These are phyloP conservation scores for Sarcoramphus papa DNA, from an alignment of 2,797 vertebrate genomes.

Conservation along the genomic window DNA sequence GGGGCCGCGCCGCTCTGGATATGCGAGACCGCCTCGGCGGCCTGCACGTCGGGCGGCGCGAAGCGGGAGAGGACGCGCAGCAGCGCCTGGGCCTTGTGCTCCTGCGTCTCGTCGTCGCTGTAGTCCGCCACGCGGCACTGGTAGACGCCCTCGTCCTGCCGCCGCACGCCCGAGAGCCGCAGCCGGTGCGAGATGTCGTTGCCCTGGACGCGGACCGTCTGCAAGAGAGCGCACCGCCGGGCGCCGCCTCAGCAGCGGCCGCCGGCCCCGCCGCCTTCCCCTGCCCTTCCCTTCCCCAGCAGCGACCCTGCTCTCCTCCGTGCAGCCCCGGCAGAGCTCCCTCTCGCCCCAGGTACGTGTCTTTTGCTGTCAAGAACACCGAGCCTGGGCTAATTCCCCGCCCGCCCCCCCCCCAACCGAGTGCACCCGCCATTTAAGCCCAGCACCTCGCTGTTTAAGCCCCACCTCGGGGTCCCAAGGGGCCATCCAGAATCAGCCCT, in stretches of 20 bases:
- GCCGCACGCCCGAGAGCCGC: conserved; percentile 86
- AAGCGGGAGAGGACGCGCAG: conserved; percentile 81
- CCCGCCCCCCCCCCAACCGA: not conserved
- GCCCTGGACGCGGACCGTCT: conserved; percentile 93
- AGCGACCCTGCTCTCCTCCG: not conserved
- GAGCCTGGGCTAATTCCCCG: not conserved
- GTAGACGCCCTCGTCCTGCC: conserved; percentile 88
- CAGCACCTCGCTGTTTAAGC: not conserved
- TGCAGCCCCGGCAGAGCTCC: not conserved
- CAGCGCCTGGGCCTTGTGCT: conserved; percentile 85
- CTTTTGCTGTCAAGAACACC: rapidly evolving
- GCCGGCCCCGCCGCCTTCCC: not conserved
- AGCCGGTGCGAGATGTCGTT: conserved; percentile 93
- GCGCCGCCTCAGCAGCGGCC: not conserved
- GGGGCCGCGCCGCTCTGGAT: conserved; percentile 85
- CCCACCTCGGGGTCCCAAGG: not conserved
- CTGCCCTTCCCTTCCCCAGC: not conserved
- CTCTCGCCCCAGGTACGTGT: too few relatives aligned
- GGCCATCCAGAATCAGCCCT: not conserved
- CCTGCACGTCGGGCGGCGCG: conserved; percentile 81
- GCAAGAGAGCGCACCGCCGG: conserved; percentile 41
- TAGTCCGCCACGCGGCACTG: conserved; percentile 92
- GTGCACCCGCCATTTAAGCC: rapidly evolving
- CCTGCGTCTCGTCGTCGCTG: conserved; percentile 87
- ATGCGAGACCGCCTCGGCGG: conserved; percentile 90